phyloP scores from a whole-genome alignment of 2,113 vertebrate genomes.

The Xiphophorus maculatus region DNA sequence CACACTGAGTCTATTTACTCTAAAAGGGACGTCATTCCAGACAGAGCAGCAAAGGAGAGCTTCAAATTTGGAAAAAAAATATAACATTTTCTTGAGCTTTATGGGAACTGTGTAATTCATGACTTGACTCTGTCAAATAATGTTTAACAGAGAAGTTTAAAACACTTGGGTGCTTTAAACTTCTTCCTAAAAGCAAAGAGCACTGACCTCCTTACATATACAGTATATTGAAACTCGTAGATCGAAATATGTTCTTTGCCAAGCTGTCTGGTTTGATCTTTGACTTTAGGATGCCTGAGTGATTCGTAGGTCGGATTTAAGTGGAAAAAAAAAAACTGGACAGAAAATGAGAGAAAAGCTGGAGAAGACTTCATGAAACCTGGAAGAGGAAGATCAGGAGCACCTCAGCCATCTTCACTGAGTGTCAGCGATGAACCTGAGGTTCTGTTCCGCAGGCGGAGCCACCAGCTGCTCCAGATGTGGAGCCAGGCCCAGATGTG shows the following conservation, averaged over 20 bases:
- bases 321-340: no score
- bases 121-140: no score
- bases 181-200: constrained; percentile 20
- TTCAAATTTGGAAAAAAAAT: background rate
- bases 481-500: constrained; percentile 67
- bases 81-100: background rate
- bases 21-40: constrained; percentile 34
- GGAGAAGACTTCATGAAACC: no score
- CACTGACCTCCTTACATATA: no score
- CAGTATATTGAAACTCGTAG: no score
- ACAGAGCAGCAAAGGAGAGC: background rate
- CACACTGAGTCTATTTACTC: constrained; percentile 12
- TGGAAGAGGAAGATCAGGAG: background rate
- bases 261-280: no score
- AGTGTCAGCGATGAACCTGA: constrained; percentile 24
- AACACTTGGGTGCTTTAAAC: constrained; percentile 33
- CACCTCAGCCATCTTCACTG: constrained; percentile 44
- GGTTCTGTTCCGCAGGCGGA: constrained; percentile 32
- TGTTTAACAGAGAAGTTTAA: no score
- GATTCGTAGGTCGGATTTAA: no score
- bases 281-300: no score
- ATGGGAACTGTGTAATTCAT: background rate
- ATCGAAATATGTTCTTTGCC: no score
- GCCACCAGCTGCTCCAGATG: constrained; percentile 75
- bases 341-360: no score